phyloP scores from a whole-genome alignment of 2,113 vertebrate genomes.

The Callospermophilus lateralis region DNA sequence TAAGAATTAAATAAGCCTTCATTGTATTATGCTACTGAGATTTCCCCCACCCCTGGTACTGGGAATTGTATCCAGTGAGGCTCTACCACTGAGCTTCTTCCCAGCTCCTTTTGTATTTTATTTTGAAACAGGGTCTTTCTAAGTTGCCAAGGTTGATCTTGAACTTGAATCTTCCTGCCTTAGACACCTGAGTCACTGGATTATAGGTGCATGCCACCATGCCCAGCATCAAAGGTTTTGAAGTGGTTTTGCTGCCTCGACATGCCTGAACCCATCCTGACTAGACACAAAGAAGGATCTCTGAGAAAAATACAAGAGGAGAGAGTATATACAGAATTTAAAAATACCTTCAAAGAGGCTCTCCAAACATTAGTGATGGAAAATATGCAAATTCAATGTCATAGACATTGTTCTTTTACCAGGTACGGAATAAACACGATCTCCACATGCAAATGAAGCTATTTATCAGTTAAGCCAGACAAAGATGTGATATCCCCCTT shows the following conservation, averaged over 20 bases:
- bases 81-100: background rate
- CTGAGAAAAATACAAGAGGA: conserved; percentile 21
- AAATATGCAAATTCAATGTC: conserved; percentile 47
- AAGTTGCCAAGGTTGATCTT: background rate
- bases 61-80: background rate
- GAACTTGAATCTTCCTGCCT: background rate
- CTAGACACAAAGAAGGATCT: background rate
- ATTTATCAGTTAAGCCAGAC: conserved; percentile 55
- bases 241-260: background rate
- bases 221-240: background rate
- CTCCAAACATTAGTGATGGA: conserved; percentile 53
- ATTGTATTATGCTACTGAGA: background rate
- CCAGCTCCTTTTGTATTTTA: background rate
- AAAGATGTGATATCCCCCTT: background rate
- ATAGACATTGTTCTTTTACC: conserved; percentile 37
- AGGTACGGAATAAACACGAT: background rate
- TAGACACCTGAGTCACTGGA: background rate
- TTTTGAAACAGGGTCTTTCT: background rate
- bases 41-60: background rate
- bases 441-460: conserved; percentile 46
- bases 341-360: conserved; percentile 34
- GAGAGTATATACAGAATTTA: background rate
- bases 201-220: background rate
- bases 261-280: background rate
- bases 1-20: background rate